Evolutionary conservation across 2,797 vertebrate genomes (phyloP), one percentile per base, ranked within the genome.

Genomic region (Pterois miles): DNA sequence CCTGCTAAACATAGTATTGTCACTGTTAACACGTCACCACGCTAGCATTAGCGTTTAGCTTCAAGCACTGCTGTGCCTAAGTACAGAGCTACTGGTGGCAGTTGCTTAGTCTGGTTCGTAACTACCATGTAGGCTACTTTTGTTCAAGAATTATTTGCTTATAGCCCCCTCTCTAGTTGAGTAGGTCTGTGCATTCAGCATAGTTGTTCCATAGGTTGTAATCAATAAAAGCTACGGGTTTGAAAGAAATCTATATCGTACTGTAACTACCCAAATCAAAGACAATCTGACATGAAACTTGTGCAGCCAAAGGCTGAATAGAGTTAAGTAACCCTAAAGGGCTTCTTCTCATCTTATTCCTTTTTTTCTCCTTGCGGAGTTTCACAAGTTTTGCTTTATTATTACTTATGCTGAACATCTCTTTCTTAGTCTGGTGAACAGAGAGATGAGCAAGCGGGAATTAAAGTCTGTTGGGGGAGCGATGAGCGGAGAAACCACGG

Each of bases 391-490:
- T 91, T 84, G 71, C 86, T 92, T 91, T 85, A 89, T 92, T 89
- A 91, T 87, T 88, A 87, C 89, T 86, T 76, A 72, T 83, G 74
- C 83, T 88, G 86, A 93, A 89, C 86, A 89, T 90, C 75, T 89
- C 76, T 90, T 87, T 88, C 81, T 88, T 85, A 89, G 85, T 93
- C 85, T 86, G 82, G 80, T 88, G 89, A 86, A 80, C 82, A 86
- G 72, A 82, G 74, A 83, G 84, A 86, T 77, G 89, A 87, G 79
- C 82, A 65, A 60, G 16, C 74, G 80, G 71, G 80, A 78, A 82
- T 86, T 87, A 60, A 76, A 78, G 70, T 85, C 83, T 69, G 81
- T 78, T 38, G 80, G 76, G 78, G 57, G 57, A 65, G 71, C 82
- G 82, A 86, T 20, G 76, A 89, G 88, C 34, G 16, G 58, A 80